Percentiles rank a stretch among this genome's conserved stretches.
phyloP scores from a whole-genome alignment of 2,797 vertebrate species.

The Chiropotes sagulatus region DNA sequence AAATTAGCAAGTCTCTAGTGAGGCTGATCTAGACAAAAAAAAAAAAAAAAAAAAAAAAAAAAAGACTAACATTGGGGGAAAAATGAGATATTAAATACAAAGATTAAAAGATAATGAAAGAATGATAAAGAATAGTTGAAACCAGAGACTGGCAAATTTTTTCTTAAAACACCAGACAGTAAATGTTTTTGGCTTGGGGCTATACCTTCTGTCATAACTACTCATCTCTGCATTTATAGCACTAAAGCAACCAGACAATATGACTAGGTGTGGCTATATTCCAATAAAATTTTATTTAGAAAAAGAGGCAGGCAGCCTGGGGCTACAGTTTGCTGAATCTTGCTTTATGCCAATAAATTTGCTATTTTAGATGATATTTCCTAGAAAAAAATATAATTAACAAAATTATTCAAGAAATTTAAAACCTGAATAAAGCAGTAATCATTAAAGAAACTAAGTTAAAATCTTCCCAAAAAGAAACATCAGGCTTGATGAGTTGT shows the following conservation, averaged over 20 bases:
- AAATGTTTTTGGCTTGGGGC: neutral
- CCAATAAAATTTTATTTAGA: neutral
- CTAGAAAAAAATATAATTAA: neutral
- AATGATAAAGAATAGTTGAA: neutral
- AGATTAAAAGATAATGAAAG: neutral
- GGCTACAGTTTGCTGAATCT: neutral
- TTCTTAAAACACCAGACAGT: neutral
- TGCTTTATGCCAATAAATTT: neutral
- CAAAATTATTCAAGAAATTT: neutral
- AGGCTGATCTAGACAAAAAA: neutral
- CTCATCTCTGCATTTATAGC: neutral
- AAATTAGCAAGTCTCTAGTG: neutral
- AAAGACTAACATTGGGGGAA: neutral
- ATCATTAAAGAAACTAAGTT: neutral
- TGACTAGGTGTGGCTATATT: neutral
- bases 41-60: neutral
- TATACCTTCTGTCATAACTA: neutral
- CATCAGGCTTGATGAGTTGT: neutral
- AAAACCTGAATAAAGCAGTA: neutral
- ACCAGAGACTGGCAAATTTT: neutral
- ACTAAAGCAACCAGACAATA: neutral
- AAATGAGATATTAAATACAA: neutral
- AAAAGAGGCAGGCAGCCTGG: neutral
- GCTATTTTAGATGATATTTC: neutral
- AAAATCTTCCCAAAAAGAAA: neutral